phyloP scores from a whole-genome alignment of 2,113 vertebrate species.

The Campylomormyrus tamandua region DNA sequence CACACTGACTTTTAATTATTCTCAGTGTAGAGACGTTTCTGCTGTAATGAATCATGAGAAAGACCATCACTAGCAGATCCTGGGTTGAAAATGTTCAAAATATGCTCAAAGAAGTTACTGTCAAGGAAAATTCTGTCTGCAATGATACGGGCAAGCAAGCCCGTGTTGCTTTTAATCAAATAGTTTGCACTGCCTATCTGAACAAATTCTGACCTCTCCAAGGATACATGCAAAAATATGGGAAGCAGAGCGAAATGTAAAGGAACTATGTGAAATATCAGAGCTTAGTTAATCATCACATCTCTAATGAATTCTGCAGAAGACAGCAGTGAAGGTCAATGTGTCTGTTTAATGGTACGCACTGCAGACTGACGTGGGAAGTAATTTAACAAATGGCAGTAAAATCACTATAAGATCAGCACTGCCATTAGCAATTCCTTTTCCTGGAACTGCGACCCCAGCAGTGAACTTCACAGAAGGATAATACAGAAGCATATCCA shows the following conservation, averaged over 20 bases:
- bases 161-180: background rate
- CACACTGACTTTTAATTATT: background rate
- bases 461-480: background rate
- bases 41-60: background rate
- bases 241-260: background rate
- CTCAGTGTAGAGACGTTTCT: background rate
- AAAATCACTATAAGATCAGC: conserved; percentile 35
- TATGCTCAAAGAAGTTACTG: background rate
- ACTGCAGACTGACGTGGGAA: conserved; percentile 17
- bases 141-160: background rate
- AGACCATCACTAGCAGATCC: background rate
- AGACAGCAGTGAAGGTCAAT: background rate
- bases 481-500: background rate
- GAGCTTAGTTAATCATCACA: background rate
- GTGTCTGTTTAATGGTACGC: background rate
- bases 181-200: background rate
- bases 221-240: background rate
- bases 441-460: background rate
- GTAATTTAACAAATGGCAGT: conserved; percentile 47
- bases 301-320: background rate
- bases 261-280: background rate
- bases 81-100: background rate
- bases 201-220: background rate
- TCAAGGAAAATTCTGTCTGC: background rate
- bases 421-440: conserved; percentile 30